These are phyloP conservation scores for Mercenaria mercenaria DNA, from an alignment of 1,140 invertebrate species.

Conservation along the genomic window DNA sequence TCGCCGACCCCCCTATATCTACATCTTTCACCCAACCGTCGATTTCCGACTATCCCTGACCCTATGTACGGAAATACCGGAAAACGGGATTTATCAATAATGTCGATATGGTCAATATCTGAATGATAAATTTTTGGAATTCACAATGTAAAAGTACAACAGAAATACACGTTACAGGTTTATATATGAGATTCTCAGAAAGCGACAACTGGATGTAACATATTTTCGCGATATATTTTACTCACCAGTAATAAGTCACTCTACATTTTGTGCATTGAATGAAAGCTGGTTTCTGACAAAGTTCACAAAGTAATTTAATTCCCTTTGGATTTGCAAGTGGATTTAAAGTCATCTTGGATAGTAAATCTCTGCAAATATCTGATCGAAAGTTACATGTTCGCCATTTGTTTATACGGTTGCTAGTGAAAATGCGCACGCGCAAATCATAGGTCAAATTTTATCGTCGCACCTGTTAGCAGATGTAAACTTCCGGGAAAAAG, in stretches of 20 bases:
- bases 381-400: slow-evolving; percentile 43
- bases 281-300: slow-evolving; percentile 86
- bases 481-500: slow-evolving; percentile 31
- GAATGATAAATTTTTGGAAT: too few relatives aligned
- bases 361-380: background rate
- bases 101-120: too few relatives aligned
- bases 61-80: too few relatives aligned
- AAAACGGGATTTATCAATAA: too few relatives aligned
- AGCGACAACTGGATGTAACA: background rate
- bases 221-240: slow-evolving; percentile 37
- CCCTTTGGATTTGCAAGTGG: slow-evolving; percentile 85
- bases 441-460: background rate
- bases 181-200: too few relatives aligned
- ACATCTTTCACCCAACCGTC: too few relatives aligned
- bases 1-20: too few relatives aligned
- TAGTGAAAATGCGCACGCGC: slow-evolving; percentile 68
- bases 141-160: too few relatives aligned
- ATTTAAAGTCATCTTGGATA: slow-evolving; percentile 80
- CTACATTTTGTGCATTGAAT: slow-evolving; percentile 85
- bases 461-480: background rate
- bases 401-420: slow-evolving; percentile 76
- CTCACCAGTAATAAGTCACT: slow-evolving; percentile 86
- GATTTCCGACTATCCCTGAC: too few relatives aligned
- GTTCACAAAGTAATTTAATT: slow-evolving; percentile 83
- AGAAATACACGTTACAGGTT: too few relatives aligned